Conservation (phyloP, 1,140 invertebrate species). For the Zaprionus tsacasi region DNA sequence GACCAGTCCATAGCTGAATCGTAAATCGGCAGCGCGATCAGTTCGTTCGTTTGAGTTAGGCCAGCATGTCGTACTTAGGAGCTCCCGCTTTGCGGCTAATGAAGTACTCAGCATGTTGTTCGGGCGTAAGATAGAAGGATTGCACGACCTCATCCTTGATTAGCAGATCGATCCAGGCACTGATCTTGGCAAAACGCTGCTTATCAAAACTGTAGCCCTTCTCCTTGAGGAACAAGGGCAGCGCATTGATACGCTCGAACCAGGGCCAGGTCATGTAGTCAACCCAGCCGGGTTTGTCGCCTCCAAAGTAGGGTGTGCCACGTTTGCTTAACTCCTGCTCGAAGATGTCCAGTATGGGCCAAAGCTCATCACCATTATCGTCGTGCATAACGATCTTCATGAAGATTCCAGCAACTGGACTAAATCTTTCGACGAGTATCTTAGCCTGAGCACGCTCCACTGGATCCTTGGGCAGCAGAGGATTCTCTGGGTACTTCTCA, state of each 20-base stretch:
- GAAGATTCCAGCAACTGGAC: slow-evolving; percentile 30
- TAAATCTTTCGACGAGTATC: slow-evolving; percentile 89
- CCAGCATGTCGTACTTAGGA: slow-evolving; percentile 57
- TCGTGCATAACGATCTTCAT: slow-evolving; percentile 31
- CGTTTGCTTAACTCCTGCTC: slow-evolving; percentile 88
- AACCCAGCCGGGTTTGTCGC: slow-evolving; percentile 89
- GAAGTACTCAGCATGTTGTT: slow-evolving; percentile 54
- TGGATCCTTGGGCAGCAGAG: slow-evolving; percentile 89
- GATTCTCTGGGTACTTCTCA: slow-evolving; percentile 89
- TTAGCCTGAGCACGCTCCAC: slow-evolving; percentile 90
- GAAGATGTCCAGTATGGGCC: slow-evolving; percentile 86
- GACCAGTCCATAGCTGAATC: not conserved
- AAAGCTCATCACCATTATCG: slow-evolving; percentile 34
- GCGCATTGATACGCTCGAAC: slow-evolving; percentile 87
- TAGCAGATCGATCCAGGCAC: slow-evolving; percentile 41
- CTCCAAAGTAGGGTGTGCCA: slow-evolving; percentile 88
- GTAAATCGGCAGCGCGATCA: not conserved
- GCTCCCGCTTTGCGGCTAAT: slow-evolving; percentile 41
- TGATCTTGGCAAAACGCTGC: slow-evolving; percentile 51
- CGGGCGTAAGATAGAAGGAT: slow-evolving; percentile 46
- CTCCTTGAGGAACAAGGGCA: slow-evolving; percentile 32
- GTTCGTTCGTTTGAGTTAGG: slow-evolving; percentile 21
- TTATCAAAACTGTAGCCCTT: slow-evolving; percentile 51
- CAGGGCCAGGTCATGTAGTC: slow-evolving; percentile 96
- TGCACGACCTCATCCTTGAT: slow-evolving; percentile 52